Conservation (phyloP, 2,888 invertebrate genomes). For the Meandrusa payeni region DNA sequence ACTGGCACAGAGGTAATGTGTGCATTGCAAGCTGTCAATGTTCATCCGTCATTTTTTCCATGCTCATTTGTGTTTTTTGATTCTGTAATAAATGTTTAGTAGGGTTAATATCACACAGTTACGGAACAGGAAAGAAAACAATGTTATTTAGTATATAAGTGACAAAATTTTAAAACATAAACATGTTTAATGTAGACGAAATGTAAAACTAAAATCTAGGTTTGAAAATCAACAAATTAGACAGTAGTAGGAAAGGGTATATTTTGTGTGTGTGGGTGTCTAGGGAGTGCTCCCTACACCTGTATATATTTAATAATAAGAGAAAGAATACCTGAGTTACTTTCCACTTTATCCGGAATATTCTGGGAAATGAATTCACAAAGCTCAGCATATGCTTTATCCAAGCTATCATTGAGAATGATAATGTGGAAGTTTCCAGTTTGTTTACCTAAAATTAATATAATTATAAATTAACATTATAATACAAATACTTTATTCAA, state of each 20-base stretch:
- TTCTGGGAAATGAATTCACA: constrained; percentile 85
- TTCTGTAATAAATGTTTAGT: constrained; percentile 24
- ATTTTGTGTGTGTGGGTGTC: no score
- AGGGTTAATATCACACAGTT: constrained; percentile 13
- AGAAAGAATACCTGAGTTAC: constrained; percentile 49
- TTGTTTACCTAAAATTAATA: constrained; percentile 56
- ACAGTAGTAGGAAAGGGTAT: no score
- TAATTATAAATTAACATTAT: no score
- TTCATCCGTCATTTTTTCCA: constrained; percentile 13
- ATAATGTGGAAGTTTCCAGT: constrained; percentile 91
- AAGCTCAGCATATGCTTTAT: constrained; percentile 88
- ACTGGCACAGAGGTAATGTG: constrained; percentile 15
- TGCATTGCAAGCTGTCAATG: not conserved
- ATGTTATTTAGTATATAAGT: no score
- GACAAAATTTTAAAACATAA: no score
- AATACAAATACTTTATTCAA: no score
- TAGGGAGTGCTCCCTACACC: no score
- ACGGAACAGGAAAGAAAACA: no score
- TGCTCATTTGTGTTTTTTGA: constrained; percentile 18
- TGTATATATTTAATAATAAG: no score
- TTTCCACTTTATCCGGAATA: constrained; percentile 77
- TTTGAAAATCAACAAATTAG: no score
- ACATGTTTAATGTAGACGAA: no score
- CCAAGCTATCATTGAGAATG: constrained; percentile 90
- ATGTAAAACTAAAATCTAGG: no score